Conservation (phyloP, 1,140 invertebrate species). For the Palaemon carinicauda region DNA sequence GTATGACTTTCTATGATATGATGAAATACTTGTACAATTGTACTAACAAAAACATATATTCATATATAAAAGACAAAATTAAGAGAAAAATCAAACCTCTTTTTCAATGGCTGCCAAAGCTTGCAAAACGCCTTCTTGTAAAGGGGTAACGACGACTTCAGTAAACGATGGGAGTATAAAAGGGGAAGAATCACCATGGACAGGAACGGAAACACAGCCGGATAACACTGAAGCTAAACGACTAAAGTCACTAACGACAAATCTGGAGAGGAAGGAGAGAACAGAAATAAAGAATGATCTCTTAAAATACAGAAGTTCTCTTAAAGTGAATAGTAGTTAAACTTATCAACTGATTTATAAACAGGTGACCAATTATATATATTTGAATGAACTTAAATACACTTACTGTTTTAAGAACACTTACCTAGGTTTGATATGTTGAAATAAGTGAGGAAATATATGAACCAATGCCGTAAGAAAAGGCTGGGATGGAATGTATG, state of each 20-base stretch:
- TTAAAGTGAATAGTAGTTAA: too few species aligned
- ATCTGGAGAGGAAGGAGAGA: slow-evolving; percentile 67
- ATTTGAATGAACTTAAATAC: too few species aligned
- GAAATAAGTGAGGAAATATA: slow-evolving; percentile 92
- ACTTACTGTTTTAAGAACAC: neutral
- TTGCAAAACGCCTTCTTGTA: slow-evolving; percentile 84
- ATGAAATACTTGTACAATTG: neutral
- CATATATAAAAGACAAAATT: neutral
- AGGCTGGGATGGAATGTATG: slow-evolving; percentile 87
- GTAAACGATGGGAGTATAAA: slow-evolving; percentile 79
- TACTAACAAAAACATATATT: neutral
- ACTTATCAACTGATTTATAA: too few species aligned
- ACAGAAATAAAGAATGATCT: neutral
- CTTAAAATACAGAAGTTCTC: too few species aligned
- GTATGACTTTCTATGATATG: neutral
- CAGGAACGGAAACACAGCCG: slow-evolving; percentile 80
- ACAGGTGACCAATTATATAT: too few species aligned
- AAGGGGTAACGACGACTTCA: slow-evolving; percentile 79
- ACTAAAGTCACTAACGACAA: slow-evolving; percentile 79
- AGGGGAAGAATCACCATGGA: slow-evolving; percentile 82
- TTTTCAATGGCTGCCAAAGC: slow-evolving; percentile 83
- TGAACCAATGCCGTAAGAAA: slow-evolving; percentile 93
- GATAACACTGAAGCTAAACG: slow-evolving; percentile 82
- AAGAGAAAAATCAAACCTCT: slow-evolving; percentile 64
- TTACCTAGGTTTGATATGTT: slow-evolving; percentile 78